Evolutionary conservation across 2,797 vertebrate genomes (phyloP).

Genomic region (Astyanax mexicanus): DNA sequence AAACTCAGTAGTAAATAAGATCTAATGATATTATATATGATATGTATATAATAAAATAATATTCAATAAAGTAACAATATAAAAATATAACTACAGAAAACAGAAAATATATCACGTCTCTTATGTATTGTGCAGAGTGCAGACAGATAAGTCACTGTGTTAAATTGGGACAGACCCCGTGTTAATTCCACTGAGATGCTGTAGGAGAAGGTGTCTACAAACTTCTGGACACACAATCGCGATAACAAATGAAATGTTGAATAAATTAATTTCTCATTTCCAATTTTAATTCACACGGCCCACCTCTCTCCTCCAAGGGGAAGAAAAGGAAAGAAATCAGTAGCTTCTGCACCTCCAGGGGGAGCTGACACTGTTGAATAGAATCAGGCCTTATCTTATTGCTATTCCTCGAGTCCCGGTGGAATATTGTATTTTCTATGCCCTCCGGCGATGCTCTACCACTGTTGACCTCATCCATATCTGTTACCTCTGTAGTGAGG

Average conservation of each 20-base stretch:
- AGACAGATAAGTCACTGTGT: no score
- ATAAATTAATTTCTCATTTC: slow-evolving; percentile 13
- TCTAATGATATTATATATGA: no score
- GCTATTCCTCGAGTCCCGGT: slow-evolving; percentile 40
- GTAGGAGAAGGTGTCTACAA: no score
- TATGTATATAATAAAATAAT: no score
- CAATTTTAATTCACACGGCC: slow-evolving; percentile 17
- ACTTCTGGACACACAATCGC: no score
- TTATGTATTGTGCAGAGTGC: no score
- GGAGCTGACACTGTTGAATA: slow-evolving; percentile 48
- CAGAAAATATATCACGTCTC: no score
- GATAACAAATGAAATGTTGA: not conserved
- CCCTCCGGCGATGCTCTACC: slow-evolving; percentile 60
- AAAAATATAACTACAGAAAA: no score
- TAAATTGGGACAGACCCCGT: no score
- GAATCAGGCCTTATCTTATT: slow-evolving; percentile 45
- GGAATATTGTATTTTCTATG: slow-evolving; percentile 60
- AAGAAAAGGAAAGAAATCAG: not conserved
- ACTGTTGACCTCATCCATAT: slow-evolving; percentile 60
- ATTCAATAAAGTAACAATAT: no score
- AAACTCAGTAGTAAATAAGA: no score
- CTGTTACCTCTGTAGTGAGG: slow-evolving; percentile 48
- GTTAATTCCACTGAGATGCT: no score
- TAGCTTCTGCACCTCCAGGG: slow-evolving; percentile 38
- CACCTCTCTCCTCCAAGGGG: not conserved